A percentile compares a stretch with the other conserved stretches of the same genome.
Conservation (phyloP, 2,113 vertebrate species). For the Neolamprologus caudopunctatus region DNA sequence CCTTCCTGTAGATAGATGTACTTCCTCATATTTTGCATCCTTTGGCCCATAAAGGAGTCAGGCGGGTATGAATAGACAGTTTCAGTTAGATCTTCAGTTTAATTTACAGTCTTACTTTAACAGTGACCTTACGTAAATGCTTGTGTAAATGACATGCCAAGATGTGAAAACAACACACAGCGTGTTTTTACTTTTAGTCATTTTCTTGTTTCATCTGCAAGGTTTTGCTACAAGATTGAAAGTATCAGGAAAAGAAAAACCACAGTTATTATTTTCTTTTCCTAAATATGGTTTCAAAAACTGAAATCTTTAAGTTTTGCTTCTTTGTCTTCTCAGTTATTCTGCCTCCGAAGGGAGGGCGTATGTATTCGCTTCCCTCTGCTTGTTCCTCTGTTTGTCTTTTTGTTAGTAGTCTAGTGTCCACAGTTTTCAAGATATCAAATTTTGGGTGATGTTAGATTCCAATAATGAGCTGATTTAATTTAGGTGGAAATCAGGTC, state of each 20-base stretch:
- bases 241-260: background rate
- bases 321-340: background rate
- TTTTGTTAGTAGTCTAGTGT: background rate
- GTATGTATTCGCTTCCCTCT: background rate
- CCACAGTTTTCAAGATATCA: background rate
- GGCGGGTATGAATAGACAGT: background rate
- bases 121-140: background rate
- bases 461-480: background rate
- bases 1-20: background rate
- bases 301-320: background rate
- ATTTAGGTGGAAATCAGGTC: background rate
- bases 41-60: background rate
- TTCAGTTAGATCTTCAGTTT: background rate
- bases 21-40: conserved; percentile 44
- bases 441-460: background rate
- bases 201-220: background rate
- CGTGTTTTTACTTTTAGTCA: background rate
- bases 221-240: background rate
- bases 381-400: background rate
- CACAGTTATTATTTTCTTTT: background rate
- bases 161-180: background rate
- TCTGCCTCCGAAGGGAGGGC: background rate
- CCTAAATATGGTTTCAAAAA: background rate
- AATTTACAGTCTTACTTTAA: background rate
- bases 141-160: background rate